Evolutionary conservation across 1,140 invertebrate species (phyloP).

Genomic region (Heterodera schachtii): DNA sequence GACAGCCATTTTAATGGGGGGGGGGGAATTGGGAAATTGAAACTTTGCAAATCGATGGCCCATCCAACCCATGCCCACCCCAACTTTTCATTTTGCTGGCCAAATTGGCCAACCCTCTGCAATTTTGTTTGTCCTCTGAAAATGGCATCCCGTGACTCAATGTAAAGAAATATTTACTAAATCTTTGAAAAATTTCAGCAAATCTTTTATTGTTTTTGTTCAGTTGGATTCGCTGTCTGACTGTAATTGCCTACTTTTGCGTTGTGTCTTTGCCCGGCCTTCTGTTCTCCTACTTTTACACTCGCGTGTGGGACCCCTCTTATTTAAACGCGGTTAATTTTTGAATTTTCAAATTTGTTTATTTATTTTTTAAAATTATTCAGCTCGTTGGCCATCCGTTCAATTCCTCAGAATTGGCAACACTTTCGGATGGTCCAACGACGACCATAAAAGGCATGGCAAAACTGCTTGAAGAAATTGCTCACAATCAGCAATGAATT

Average conservation of each 20-base stretch:
- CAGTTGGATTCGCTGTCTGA: conserved; percentile 38
- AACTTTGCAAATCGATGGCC: background rate
- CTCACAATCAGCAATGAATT: too few relatives aligned
- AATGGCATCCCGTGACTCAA: background rate
- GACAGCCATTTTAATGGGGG: too few relatives aligned
- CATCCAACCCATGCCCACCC: background rate
- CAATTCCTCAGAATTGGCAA: too few relatives aligned
- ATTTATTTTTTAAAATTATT: background rate
- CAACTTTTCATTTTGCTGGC: background rate
- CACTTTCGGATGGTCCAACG: too few relatives aligned
- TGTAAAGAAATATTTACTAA: too few relatives aligned
- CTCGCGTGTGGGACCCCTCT: conserved; percentile 31
- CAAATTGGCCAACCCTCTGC: background rate
- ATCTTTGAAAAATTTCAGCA: background rate
- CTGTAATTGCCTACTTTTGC: conserved; percentile 31
- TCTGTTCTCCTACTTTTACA: conserved; percentile 32
- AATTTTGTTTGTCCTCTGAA: background rate
- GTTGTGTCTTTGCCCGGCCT: conserved; percentile 34
- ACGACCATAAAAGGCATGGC: too few relatives aligned
- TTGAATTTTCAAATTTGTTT: background rate
- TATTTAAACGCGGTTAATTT: conserved; percentile 28
- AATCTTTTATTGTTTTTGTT: background rate
- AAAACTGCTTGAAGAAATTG: too few relatives aligned
- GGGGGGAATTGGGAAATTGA: background rate
- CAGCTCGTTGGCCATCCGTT: too few relatives aligned